These are phyloP conservation scores for Aegithalos caudatus DNA, from an alignment of 2,113 vertebrate species.

Conservation along the genomic window DNA sequence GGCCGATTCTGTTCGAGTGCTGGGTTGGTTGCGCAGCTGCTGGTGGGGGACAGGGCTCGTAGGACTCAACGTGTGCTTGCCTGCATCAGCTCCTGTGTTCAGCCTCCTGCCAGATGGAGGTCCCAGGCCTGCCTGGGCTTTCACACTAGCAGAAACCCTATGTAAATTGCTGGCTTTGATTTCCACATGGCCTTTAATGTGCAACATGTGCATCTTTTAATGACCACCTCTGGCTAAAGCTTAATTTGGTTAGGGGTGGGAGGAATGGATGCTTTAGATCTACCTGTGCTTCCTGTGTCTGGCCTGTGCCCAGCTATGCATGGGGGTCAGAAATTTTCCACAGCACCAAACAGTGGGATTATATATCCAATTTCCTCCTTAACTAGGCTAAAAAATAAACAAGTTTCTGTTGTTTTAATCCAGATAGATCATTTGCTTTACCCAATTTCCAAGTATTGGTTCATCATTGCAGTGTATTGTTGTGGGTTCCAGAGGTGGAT, in stretches of 20 bases:
- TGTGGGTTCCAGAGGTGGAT: neutral
- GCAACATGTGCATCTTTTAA: neutral
- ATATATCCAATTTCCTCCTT: neutral
- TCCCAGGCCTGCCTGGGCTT: neutral
- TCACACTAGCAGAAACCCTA: neutral
- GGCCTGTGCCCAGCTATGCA: neutral
- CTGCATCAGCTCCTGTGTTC: neutral
- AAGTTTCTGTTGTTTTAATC: neutral
- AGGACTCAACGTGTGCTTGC: neutral
- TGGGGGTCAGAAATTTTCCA: neutral
- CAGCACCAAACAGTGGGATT: neutral
- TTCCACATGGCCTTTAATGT: neutral
- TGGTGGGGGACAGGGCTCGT: neutral
- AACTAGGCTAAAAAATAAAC: neutral
- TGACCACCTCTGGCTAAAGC: neutral
- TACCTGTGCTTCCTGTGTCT: slow-evolving; percentile 6
- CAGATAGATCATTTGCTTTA: neutral
- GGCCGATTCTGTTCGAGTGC: neutral
- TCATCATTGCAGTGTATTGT: neutral
- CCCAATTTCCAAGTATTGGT: neutral
- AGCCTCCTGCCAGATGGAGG: neutral
- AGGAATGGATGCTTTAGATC: neutral
- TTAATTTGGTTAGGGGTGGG: neutral
- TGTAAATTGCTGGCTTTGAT: neutral
- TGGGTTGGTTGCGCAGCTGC: neutral